Evolutionary conservation across 2,797 vertebrate species (phyloP), one percentile per base, ranked within the genome.

Genomic region (Sebastes dallii): DNA sequence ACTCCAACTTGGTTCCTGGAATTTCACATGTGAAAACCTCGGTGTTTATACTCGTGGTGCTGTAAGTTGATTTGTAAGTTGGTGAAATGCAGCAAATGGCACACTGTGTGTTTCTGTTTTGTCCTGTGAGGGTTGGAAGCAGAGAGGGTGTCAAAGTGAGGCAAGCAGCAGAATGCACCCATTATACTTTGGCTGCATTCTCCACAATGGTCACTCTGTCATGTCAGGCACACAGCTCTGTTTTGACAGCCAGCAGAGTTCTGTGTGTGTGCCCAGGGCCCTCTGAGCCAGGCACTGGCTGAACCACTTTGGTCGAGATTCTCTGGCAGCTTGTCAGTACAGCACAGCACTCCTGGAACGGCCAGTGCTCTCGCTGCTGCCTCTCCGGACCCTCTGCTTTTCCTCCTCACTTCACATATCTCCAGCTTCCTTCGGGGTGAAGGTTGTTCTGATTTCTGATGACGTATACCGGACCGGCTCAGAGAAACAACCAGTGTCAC

Each of bases 181-280:
- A 66, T 85, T 87, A 83, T 90, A 24, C 75, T 77, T 89, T 88
- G 89, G 90, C 88, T 85, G 80, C 83, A 55, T 86, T 85, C 77
- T 85, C 72, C 81, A 92, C 91, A 93, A 86, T 90, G 86, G 73
- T 82, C 86, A 78, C 88, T 88, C 86, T 93, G 92, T 94, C 72
- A 73, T 62, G 81, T 79, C 59, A 55, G 88, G 86, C 87, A 75
- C 81, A 32, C 65, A 62, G 77, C 86, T 74, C 64, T 55, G 84
- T 77, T 79, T 78, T 91, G 89, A 93, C 91, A 87, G 91, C 85
- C 89, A 92, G 89, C 85, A 86, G 83, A 80, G 88, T 65, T 69
- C 25, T 66, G 67, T 54, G 72, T 66, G 70, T 54, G 72, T 76
- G 85, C 89, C 88, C 29, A 4, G 56, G 86, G 82, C 81, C 85